These are phyloP conservation scores for Procavia capensis DNA, from an alignment of 2,113 vertebrate genomes.

Conservation along the genomic window DNA sequence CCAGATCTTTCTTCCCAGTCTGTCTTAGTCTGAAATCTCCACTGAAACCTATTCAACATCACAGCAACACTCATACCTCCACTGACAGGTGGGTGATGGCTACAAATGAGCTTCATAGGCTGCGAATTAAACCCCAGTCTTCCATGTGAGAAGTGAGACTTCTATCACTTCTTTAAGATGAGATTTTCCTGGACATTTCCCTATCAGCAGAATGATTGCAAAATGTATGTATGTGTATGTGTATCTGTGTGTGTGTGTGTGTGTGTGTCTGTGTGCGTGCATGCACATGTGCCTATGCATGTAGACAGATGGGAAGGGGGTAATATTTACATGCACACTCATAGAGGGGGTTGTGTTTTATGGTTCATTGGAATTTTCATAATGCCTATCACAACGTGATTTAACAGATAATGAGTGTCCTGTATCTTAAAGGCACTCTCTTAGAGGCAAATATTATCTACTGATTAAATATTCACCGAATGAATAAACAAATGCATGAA, in stretches of 20 bases:
- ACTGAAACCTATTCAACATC: background rate
- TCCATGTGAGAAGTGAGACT: background rate
- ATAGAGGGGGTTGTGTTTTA: background rate
- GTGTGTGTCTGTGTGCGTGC: background rate
- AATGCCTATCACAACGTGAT: background rate
- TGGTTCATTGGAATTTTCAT: background rate
- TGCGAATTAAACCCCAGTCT: background rate
- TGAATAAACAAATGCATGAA: background rate
- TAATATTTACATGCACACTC: background rate
- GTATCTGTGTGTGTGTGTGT: background rate
- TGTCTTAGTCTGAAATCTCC: background rate
- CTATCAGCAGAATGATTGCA: background rate
- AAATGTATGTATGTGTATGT: background rate
- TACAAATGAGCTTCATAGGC: background rate
- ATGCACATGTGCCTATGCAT: too few relatives aligned
- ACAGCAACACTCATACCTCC: background rate
- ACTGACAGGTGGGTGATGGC: background rate
- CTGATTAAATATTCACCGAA: conserved; percentile 11
- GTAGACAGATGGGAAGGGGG: background rate
- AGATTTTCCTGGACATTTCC: background rate
- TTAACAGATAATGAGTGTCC: background rate
- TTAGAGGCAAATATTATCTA: background rate
- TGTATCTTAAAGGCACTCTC: background rate
- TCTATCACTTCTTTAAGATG: background rate
- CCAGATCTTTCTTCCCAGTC: background rate